Percentiles rank a stretch among this genome's conserved stretches.
Conservation (phyloP, 2,888 invertebrate genomes). For the Cephus sareptanus region DNA sequence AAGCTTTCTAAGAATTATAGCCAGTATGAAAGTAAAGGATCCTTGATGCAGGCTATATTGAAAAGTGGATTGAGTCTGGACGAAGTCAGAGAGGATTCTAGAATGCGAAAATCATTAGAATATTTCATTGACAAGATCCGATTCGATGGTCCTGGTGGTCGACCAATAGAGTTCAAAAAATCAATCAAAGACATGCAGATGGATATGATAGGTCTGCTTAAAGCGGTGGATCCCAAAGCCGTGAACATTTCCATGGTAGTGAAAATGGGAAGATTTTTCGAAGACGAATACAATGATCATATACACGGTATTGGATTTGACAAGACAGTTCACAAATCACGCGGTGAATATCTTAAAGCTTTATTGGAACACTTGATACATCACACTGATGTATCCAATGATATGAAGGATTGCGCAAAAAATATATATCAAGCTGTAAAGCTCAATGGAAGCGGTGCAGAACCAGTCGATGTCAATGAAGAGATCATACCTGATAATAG, state of each 20-base stretch:
- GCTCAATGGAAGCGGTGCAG: constrained; percentile 12
- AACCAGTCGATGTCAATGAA: constrained; percentile 14
- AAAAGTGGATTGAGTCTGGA: constrained; percentile 14
- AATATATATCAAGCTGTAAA: neutral
- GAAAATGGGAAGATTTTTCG: constrained; percentile 15
- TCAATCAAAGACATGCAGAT: constrained; percentile 15
- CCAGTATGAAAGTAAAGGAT: constrained; percentile 20
- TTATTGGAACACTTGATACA: constrained; percentile 14
- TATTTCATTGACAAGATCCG: constrained; percentile 4
- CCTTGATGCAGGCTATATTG: constrained; percentile 15
- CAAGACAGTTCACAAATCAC: constrained; percentile 15
- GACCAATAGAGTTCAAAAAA: constrained; percentile 20
- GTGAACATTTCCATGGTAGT: neutral
- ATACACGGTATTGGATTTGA: constrained; percentile 22
- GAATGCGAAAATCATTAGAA: constrained; percentile 15
- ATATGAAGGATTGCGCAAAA: constrained; percentile 2
- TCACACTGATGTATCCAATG: constrained; percentile 12
- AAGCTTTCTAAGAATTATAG: constrained; percentile 12
- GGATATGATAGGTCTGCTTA: constrained; percentile 17
- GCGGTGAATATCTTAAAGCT: constrained; percentile 19
- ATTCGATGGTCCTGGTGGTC: neutral
- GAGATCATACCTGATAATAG: constrained; percentile 1
- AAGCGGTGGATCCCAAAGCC: constrained; percentile 13
- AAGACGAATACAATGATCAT: constrained; percentile 16
- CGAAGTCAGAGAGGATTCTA: constrained; percentile 17